Evolutionary conservation across 2,797 vertebrate species (phyloP), one percentile per base, ranked within the genome.

Genomic region (Telmatherina bonti): DNA sequence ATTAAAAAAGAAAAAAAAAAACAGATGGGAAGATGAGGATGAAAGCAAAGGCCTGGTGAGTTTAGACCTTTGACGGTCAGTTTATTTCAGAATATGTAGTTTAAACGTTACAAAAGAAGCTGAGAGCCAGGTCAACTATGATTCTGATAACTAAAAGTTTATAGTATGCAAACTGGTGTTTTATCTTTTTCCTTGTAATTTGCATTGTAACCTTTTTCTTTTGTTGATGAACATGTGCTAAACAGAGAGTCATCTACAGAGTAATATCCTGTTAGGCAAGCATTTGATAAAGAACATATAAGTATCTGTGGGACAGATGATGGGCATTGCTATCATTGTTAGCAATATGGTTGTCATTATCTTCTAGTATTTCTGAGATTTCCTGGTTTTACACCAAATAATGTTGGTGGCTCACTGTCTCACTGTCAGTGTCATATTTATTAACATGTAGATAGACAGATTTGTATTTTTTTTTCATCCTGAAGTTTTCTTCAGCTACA

Each of bases 351-450:
- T 30, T 30, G 27, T 1, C 41, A 45, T 62, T 31, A 33, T 62
- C 45, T 31, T 76, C 47, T 80, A 78, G 36, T 41, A 47, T 29
- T 20, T 38, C 33, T 30, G 53, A 49, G 22, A 41, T 55, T 38
- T 20, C 77, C 31, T 81, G 72, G 66, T 77, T 64, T 77, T 11
- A 51, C 43, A 65, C 60, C 58, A 78, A 55, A 59, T 49, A 12
- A 20, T 13, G 8, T 29, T 65, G 71, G 66, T n/a, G n/a, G n/a
- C n/a, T n/a, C n/a, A n/a, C 73, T 27, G 43, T n/a, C 57, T 59
- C 29, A 38, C 66, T 51, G 31, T 66, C 58, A 69, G 71, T 57
- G 61, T 51, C 43, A 51, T 30, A 20, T 15, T 53, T 43, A 30
- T 53, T 63, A 0, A 60, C 52, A 64, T 61, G 33, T 11, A 20